Percentiles rank a stretch among this genome's conserved stretches.
Conservation (phyloP, 2,113 vertebrate species). For the Formicarius rufipectus region DNA sequence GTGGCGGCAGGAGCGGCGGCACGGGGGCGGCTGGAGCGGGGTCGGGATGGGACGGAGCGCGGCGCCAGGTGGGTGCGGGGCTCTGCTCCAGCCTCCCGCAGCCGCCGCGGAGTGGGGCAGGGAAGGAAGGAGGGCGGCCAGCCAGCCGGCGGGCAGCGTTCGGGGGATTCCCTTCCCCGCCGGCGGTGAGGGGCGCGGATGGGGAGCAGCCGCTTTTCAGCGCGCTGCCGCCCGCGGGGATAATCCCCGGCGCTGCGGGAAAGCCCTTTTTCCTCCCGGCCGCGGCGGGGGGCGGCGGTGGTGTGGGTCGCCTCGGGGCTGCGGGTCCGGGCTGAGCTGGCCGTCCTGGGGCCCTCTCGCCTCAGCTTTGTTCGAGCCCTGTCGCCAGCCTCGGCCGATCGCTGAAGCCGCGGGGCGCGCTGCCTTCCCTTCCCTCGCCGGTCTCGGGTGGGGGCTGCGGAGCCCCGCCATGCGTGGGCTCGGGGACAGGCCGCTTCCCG, state of each 20-base stretch:
- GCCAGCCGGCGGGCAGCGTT: no score
- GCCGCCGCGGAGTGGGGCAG: no score
- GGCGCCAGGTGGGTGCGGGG: background rate
- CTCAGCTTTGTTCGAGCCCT: no score
- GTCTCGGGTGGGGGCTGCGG: no score
- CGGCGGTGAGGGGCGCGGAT: background rate
- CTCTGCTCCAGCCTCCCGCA: background rate
- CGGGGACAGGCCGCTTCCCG: no score
- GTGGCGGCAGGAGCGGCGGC: background rate
- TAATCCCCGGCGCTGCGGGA: conserved; percentile 4
- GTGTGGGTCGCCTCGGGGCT: background rate
- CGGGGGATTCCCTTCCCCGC: background rate
- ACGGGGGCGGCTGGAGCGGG: background rate
- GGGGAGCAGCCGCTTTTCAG: background rate
- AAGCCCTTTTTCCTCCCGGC: background rate
- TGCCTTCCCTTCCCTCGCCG: no score
- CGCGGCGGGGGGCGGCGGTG: background rate
- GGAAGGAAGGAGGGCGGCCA: no score
- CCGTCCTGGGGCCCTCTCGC: no score
- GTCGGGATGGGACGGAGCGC: background rate
- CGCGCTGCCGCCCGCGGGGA: conserved; percentile 53
- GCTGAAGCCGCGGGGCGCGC: no score
- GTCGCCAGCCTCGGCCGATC: no score
- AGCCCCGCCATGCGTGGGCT: background rate
- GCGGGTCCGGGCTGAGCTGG: background rate